Conservation (phyloP, 2,113 vertebrate genomes). For the Halcyon senegalensis region DNA sequence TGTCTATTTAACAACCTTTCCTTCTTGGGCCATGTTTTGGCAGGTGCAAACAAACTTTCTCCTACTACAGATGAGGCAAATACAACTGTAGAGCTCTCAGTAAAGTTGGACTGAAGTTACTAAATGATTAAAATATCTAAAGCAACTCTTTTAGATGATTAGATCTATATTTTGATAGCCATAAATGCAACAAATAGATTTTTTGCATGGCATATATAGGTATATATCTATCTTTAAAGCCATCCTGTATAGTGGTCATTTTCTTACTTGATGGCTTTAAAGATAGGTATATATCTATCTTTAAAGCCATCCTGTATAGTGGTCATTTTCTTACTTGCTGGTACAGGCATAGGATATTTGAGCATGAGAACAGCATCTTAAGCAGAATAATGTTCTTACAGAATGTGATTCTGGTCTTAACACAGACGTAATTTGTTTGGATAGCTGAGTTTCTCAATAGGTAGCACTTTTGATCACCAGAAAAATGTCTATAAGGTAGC, state of each 20-base stretch:
- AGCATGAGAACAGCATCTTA: neutral
- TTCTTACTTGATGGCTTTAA: too few species aligned
- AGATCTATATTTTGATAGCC: neutral
- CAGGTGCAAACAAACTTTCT: neutral
- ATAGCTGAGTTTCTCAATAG: neutral
- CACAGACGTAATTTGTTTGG: neutral
- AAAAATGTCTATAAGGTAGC: neutral
- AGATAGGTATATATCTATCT: neutral
- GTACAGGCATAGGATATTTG: neutral
- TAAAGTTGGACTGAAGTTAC: neutral
- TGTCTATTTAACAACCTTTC: neutral
- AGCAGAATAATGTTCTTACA: neutral
- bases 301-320: neutral
- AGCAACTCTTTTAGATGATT: neutral
- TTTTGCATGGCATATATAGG: neutral
- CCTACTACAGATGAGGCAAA: neutral
- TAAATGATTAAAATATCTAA: neutral
- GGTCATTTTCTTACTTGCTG: neutral
- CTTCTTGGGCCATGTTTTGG: accelerated
- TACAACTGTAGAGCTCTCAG: neutral
- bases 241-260: neutral
- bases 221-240: neutral
- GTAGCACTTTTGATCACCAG: neutral
- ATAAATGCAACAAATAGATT: neutral
- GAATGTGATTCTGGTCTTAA: neutral